Percentiles rank a stretch among this genome's conserved stretches.
Evolutionary conservation across 2,113 vertebrate genomes (phyloP).

Genomic region (Sylvietta virens): DNA sequence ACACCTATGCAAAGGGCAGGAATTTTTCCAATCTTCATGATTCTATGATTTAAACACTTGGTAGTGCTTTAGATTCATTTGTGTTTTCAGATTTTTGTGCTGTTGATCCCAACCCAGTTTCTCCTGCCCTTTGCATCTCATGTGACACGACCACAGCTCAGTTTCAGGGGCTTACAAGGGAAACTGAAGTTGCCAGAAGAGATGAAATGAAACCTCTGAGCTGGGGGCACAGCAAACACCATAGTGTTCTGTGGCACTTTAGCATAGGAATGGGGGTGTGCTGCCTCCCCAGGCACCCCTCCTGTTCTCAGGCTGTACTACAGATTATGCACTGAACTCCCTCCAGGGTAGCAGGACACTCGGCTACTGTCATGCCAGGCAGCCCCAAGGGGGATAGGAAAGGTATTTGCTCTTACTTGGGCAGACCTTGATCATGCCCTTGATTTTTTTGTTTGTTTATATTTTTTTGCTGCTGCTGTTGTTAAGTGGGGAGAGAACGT

Average conservation of each 20-base stretch:
- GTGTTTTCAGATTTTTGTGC: neutral
- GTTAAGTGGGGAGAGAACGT: neutral
- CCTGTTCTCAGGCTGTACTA: conserved; percentile 16
- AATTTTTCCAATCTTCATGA: neutral
- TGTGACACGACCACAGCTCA: neutral
- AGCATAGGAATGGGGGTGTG: neutral
- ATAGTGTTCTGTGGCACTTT: neutral
- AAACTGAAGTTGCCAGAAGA: conserved; percentile 23
- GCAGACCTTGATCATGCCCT: neutral
- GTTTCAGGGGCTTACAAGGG: neutral
- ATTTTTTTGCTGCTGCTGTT: neutral
- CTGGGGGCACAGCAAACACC: neutral
- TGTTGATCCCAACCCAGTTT: neutral
- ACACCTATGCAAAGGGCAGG: neutral
- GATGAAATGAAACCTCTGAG: conserved; percentile 30
- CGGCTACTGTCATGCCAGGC: neutral
- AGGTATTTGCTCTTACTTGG: neutral
- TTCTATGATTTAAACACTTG: accelerated
- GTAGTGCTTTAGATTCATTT: neutral
- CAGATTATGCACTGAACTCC: conserved; percentile 3
- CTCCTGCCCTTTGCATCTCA: conserved; percentile 19
- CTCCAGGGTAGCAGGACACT: conserved; percentile 38
- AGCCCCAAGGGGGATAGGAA: conserved; percentile 18
- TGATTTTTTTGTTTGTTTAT: neutral
- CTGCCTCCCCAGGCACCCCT: neutral